These are phyloP conservation scores for Hermatobates lingyangjiaoensis DNA, from an alignment of 1,140 invertebrate species.

Conservation along the genomic window DNA sequence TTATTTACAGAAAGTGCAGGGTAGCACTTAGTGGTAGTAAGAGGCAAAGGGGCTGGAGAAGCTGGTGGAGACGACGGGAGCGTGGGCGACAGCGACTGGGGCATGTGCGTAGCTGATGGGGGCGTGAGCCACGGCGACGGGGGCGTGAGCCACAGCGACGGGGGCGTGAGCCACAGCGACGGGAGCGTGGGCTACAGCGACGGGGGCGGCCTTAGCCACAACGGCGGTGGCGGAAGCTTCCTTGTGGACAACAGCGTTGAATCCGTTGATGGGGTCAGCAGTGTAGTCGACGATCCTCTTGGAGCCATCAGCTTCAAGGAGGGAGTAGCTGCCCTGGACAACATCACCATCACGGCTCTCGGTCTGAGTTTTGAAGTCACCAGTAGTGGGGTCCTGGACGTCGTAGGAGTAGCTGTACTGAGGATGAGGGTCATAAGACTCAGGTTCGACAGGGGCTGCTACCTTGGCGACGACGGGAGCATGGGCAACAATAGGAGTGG, in stretches of 20 bases:
- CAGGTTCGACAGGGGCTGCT: neutral
- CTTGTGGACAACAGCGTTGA: conserved; percentile 35
- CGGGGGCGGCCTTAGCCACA: neutral
- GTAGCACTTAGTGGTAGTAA: conserved; percentile 1
- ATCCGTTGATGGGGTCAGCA: conserved; percentile 35
- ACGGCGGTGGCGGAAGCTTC: conserved; percentile 2
- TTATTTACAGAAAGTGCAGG: too few species aligned
- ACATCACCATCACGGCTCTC: conserved; percentile 31
- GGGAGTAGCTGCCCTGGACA: conserved; percentile 31
- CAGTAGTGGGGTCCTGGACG: conserved; percentile 29
- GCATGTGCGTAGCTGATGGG: conserved; percentile 3
- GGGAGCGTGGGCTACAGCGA: conserved; percentile 1
- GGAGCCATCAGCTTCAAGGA: conserved; percentile 36
- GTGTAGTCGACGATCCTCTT: conserved; percentile 36
- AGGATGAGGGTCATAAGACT: conserved; percentile 21
- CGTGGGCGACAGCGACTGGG: neutral
- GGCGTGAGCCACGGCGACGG: neutral
- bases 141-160: neutral
- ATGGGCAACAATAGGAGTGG: conserved; percentile 2
- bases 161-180: conserved; percentile 1
- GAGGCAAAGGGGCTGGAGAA: neutral
- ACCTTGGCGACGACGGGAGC: conserved; percentile 7
- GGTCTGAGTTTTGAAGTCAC: conserved; percentile 30
- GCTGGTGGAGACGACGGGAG: neutral
- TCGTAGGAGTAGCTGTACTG: conserved; percentile 31